Conservation (phyloP, 2,113 vertebrate genomes). For the Prunella himalayana region DNA sequence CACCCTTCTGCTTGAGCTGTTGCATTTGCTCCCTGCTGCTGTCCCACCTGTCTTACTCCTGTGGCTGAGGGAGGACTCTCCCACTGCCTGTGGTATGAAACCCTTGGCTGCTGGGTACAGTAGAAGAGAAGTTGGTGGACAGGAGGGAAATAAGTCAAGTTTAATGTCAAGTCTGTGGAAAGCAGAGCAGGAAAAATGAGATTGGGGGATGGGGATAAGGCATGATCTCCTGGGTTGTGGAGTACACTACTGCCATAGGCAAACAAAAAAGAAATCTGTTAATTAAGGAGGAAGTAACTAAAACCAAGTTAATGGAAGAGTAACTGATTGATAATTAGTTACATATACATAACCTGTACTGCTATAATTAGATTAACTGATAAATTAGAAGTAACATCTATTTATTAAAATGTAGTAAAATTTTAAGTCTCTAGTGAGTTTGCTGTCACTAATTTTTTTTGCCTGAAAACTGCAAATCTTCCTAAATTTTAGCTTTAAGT, state of each 20-base stretch:
- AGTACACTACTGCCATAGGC: not conserved
- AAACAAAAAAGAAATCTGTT: not conserved
- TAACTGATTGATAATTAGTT: not conserved
- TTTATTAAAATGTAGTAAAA: not conserved
- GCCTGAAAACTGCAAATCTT: not conserved
- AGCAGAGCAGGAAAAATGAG: not conserved
- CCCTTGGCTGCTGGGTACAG: not conserved
- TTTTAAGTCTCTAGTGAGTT: not conserved
- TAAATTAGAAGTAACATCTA: not conserved
- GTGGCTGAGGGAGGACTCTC: not conserved
- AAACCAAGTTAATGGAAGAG: not conserved
- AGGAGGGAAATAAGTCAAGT: not conserved
- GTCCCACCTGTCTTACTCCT: fast-evolving
- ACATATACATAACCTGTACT: not conserved
- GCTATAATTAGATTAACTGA: not conserved
- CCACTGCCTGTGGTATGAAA: fast-evolving
- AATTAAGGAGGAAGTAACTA: not conserved
- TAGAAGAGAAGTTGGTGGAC: not conserved
- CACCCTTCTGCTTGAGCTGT: not conserved
- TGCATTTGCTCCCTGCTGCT: not conserved
- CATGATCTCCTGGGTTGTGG: not conserved
- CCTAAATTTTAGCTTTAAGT: not conserved
- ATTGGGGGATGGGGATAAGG: not conserved
- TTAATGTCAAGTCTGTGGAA: not conserved
- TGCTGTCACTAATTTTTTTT: not conserved